Conservation (phyloP, 2,113 vertebrate genomes). For the Helogale parvula region DNA sequence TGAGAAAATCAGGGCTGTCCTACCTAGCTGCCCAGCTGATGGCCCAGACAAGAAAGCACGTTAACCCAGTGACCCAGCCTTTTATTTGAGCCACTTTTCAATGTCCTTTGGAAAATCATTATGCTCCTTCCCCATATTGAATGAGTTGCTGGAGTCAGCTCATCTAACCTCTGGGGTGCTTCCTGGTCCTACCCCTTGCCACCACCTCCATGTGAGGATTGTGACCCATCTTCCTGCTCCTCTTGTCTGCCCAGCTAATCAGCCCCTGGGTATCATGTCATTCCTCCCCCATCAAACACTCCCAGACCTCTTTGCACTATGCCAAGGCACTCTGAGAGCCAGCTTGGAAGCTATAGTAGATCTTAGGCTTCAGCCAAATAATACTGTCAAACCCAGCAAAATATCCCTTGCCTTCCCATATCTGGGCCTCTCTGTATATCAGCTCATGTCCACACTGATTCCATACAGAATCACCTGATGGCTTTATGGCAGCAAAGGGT, state of each 20-base stretch:
- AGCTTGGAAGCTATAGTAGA: neutral
- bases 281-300: neutral
- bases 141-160: neutral
- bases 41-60: neutral
- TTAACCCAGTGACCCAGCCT: neutral
- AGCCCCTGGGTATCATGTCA: neutral
- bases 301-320: neutral
- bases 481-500: neutral
- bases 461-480: too few species aligned
- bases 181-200: neutral
- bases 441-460: neutral
- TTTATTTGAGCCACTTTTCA: slow-evolving; percentile 12
- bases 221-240: neutral
- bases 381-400: neutral
- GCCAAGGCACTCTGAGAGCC: neutral
- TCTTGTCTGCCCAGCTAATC: neutral
- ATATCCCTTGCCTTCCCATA: neutral
- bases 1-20: neutral
- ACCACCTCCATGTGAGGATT: too few species aligned
- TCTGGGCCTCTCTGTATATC: neutral
- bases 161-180: neutral
- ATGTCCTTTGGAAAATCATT: neutral
- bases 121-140: neutral
- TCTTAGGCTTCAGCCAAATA: neutral
- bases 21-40: neutral